A percentile compares a stretch with the other conserved stretches of the same genome.
Evolutionary conservation across 1,140 invertebrate genomes (phyloP).

Genomic region (Panulirus ornatus): DNA sequence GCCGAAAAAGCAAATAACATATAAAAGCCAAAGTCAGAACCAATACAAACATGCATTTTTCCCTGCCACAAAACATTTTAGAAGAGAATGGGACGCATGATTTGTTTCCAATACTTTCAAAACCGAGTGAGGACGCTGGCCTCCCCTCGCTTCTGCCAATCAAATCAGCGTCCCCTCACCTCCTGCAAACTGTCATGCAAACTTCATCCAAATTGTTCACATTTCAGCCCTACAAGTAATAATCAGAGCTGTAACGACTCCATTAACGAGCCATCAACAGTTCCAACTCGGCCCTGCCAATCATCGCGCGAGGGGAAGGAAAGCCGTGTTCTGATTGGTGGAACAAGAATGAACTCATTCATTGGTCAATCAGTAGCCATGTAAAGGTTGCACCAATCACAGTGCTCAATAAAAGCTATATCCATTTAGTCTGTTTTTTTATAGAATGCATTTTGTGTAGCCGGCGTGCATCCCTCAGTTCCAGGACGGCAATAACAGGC

Average conservation of each 20-base stretch:
- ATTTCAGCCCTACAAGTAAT: constrained; percentile 72
- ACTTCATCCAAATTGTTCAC: constrained; percentile 72
- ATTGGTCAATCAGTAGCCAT: constrained; percentile 70
- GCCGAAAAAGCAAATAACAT: constrained; percentile 4
- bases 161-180: constrained; percentile 71
- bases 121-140: not conserved
- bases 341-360: constrained; percentile 65
- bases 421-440: constrained; percentile 65
- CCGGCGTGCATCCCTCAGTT: constrained; percentile 38
- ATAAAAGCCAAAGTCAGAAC: constrained; percentile 50
- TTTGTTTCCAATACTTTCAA: constrained; percentile 71
- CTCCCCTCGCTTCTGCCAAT: constrained; percentile 58
- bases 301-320: constrained; percentile 48
- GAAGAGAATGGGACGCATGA: constrained; percentile 58
- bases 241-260: constrained; percentile 72
- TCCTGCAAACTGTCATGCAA: constrained; percentile 70
- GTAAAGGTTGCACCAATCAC: constrained; percentile 70
- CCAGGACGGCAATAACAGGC: constrained; percentile 42
- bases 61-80: constrained; percentile 65
- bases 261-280: constrained; percentile 69
- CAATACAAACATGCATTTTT: constrained; percentile 69
- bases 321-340: constrained; percentile 60
- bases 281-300: constrained; percentile 64
- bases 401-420: constrained; percentile 65
- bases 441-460: constrained; percentile 65